Evolutionary conservation across 2,113 vertebrate genomes (phyloP), one percentile per base, ranked within the genome.

Genomic region (Manacus vitellinus): DNA sequence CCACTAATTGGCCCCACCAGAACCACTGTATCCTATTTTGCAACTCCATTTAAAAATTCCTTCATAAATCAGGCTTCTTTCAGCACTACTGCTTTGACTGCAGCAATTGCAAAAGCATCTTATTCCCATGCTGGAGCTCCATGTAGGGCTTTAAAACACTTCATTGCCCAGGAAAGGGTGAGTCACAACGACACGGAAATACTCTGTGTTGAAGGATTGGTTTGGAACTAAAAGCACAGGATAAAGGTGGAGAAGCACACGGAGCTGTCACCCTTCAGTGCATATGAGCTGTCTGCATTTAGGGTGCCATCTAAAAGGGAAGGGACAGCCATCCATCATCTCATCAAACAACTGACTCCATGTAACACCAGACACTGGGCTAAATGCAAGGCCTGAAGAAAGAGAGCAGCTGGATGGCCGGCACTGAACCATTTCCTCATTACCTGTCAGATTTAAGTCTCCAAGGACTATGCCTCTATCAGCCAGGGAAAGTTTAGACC

Each of bases 391-490:
- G 37, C 46, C 16, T 39, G 76, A 92, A 52, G 44, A 65, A 66
- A 85, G 10, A 35, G 37, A 87, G 85, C 70, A 91, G 89, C 89
- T 73, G 89, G 3, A 70, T 82, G 84, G 63, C 85, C 70, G 80
- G 62, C 92, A 51, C 6, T 8, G 77, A 93, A 88, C 73, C 80
- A 27, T 44, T 78, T 67, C 68, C 52, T 47, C 24, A 17, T 30
- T 81, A 94, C 94, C 84, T 91, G 94, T 87, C 87, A 93, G 78
- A 58, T 39, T 58, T 71, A 54, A 81, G 73, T 37, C 93, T 89
- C 95, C 68, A 78, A 87, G 76, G 89, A 94, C 86, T 72, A 5
- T 19, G 71, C 35, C 61, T 73, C 80, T 41, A 81, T 65, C 76
- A 92, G 65, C 61, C 28, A 78, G 54, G 52, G 74, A 79, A 95